Percentiles rank a stretch among this genome's conserved stretches.
phyloP scores from a whole-genome alignment of 2,113 vertebrate genomes.

The Bujurquina vittata region DNA sequence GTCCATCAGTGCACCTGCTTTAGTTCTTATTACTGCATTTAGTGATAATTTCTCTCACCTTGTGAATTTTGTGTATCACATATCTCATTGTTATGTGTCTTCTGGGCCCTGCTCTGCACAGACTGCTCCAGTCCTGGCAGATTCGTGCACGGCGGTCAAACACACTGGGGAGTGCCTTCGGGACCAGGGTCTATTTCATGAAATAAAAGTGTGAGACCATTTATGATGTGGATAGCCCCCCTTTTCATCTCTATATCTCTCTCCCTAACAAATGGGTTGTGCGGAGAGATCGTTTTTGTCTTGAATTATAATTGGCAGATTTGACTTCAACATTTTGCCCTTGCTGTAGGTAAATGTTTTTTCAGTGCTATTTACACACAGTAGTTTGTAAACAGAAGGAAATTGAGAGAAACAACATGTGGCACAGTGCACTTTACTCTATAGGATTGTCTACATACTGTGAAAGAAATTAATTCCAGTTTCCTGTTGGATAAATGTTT shows the following conservation, averaged over 20 bases:
- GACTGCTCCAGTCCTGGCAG: neutral
- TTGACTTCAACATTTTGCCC: neutral
- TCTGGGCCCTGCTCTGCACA: constrained; percentile 5
- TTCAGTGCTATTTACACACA: neutral
- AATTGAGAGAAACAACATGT: neutral
- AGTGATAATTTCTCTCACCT: constrained; percentile 4
- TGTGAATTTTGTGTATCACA: constrained; percentile 18
- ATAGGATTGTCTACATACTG: constrained; percentile 10
- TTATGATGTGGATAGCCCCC: neutral
- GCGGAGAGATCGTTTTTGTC: neutral
- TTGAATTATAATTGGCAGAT: neutral
- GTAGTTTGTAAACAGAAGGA: neutral
- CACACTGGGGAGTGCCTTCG: constrained; percentile 1
- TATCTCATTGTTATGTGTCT: constrained; percentile 26
- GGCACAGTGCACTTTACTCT: neutral
- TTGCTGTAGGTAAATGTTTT: neutral
- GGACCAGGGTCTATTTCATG: constrained; percentile 1
- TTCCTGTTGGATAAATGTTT: neutral
- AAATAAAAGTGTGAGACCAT: constrained; percentile 15
- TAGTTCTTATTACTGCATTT: neutral
- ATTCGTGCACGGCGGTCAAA: constrained; percentile 13
- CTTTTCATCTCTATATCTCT: neutral
- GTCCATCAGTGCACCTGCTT: constrained; percentile 1
- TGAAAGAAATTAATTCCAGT: neutral
- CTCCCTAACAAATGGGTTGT: neutral